Conservation (phyloP, 2,888 invertebrate genomes). For the Carterocephalus palaemon region DNA sequence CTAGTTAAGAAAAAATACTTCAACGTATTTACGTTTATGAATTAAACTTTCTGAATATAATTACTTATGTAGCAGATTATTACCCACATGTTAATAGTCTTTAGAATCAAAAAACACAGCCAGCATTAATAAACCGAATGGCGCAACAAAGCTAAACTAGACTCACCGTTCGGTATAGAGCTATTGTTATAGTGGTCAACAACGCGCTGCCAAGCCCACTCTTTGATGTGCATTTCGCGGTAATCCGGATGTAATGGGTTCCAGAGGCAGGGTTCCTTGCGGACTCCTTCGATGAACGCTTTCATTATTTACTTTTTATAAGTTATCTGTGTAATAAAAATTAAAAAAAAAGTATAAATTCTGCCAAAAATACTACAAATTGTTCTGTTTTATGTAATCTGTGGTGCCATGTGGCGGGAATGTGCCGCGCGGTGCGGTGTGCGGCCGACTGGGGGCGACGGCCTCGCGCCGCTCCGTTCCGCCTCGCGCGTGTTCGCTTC, state of each 20-base stretch:
- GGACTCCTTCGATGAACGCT: constrained; percentile 61
- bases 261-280: constrained; percentile 63
- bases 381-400: too few relatives aligned
- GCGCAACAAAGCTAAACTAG: too few relatives aligned
- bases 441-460: constrained; percentile 34
- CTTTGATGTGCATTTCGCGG: constrained; percentile 57
- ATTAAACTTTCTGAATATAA: too few relatives aligned
- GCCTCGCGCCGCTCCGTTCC: constrained; percentile 43
- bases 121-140: too few relatives aligned
- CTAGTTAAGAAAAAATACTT: too few relatives aligned
- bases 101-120: too few relatives aligned
- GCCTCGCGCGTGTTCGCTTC: constrained; percentile 42
- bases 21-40: too few relatives aligned
- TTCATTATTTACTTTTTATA: constrained; percentile 44
- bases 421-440: too few relatives aligned
- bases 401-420: neutral
- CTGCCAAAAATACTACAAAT: constrained; percentile 1
- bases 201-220: constrained; percentile 63
- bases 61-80: too few relatives aligned
- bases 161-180: constrained; percentile 60
- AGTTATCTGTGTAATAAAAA: constrained; percentile 1
- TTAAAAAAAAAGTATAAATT: neutral
- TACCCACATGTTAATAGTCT: too few relatives aligned
- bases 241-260: constrained; percentile 66
- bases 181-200: constrained; percentile 54